Evolutionary conservation across 2,797 vertebrate genomes (phyloP), one percentile per base, ranked within the genome.

Genomic region (Holocentrus rufus): DNA sequence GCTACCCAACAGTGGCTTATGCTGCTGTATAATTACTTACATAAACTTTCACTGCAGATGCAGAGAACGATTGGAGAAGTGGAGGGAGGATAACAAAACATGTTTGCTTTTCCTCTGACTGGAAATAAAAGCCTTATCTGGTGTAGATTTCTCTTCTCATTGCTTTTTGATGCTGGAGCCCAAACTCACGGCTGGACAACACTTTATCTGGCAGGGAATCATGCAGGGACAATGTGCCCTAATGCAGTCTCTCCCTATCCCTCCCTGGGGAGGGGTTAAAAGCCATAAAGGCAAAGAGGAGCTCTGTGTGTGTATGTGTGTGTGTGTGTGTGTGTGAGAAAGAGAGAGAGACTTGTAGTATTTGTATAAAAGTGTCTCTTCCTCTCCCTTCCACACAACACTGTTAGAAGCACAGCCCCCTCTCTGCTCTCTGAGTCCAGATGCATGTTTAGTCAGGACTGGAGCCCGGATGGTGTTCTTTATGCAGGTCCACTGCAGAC

Each of bases 371-470:
- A 54, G 52, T 25, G 69, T 22, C 44, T 55, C 23, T 67, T 47
- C 22, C 62, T 52, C 55, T 73, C 20, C 36, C 15, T 54, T 58
- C 67, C 36, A 34, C 72, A 39, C 34, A 30, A 60, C 75, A 50
- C 59, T 18, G n/a, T 50, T 42, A 23, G 18, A 57, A 22, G 59
- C 30, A 54, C 7, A 22, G 63, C 46, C 23, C 27, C 13, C 27
- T 56, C 36, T 73, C 22, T 47, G 74, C 55, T 74, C 44, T 70
- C 64, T 18, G n/a, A 18, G 56, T 62, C 65, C 65, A 67, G 69
- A 58, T 58, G 64, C 56, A 66, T 82, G 66, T 85, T 85, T 86
- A 72, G 65, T 72, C 77, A 69, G 77, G 66, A 82, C 75, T 53
- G 54, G 49, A 56, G 69, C 65, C 79, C 59, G 50, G 61, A 75